Conservation (phyloP, 2,797 vertebrate genomes). For the Clamator glandarius region DNA sequence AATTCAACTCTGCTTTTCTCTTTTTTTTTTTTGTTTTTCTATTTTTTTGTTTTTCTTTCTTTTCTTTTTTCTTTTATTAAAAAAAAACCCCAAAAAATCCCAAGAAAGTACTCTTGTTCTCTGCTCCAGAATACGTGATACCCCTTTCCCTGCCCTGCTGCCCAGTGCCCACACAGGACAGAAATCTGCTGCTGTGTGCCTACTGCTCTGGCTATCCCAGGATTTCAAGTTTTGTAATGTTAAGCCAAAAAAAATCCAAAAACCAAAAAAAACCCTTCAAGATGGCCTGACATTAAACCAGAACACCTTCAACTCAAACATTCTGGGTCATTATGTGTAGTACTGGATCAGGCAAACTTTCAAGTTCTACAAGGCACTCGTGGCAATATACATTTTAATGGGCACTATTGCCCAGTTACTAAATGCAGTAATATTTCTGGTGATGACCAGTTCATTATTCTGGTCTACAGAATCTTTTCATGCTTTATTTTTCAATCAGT, state of each 20-base stretch:
- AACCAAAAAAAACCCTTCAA: neutral
- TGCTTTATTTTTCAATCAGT: neutral
- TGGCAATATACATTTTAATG: neutral
- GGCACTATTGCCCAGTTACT: neutral
- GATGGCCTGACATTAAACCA: neutral
- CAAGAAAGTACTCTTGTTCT: neutral
- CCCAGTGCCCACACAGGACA: neutral
- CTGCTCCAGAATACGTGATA: neutral
- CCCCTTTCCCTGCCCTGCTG: neutral
- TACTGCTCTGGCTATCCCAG: neutral
- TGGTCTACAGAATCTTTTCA: neutral
- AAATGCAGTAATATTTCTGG: neutral
- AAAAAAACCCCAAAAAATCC: no score
- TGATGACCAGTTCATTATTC: neutral
- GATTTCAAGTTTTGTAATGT: neutral
- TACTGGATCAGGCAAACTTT: neutral
- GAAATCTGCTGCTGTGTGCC: neutral
- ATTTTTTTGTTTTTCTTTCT: neutral
- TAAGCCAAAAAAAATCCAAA: neutral
- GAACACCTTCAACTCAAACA: neutral
- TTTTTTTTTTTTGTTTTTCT: no score
- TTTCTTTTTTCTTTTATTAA: no score
- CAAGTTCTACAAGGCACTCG: neutral
- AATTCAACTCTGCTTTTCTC: neutral
- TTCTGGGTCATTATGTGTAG: neutral